Evolutionary conservation across 2,113 vertebrate species (phyloP).

Genomic region (Oreochromis niloticus): DNA sequence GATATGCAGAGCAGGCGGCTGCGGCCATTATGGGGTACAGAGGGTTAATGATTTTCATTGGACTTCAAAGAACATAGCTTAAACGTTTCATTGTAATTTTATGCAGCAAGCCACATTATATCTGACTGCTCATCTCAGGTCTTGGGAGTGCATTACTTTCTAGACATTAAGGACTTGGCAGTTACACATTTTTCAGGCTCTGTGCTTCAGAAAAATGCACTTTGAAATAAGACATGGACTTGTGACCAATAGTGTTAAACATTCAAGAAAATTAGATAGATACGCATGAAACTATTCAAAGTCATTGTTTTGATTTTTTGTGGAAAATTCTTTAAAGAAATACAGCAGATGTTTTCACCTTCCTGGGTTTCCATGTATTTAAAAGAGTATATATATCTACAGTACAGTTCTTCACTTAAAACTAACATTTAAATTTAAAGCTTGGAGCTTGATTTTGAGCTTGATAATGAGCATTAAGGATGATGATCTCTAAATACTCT

Average conservation of each 20-base stretch:
- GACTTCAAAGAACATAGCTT: not conserved
- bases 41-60: not conserved
- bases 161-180: not conserved
- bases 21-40: not conserved
- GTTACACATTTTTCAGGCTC: not conserved
- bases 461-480: not conserved
- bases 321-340: not conserved
- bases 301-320: not conserved
- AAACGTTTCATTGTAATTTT: not conserved
- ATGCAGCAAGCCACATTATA: not conserved
- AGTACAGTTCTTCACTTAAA: not conserved
- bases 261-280: not conserved
- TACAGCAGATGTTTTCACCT: not conserved
- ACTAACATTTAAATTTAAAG: not conserved
- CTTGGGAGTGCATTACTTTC: not conserved
- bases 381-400: not conserved
- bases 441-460: not conserved
- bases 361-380: not conserved
- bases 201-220: not conserved
- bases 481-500: not conserved
- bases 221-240: not conserved
- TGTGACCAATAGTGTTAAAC: not conserved
- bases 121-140: not conserved
- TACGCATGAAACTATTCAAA: not conserved
- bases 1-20: not conserved